phyloP scores from a whole-genome alignment of 2,113 vertebrate genomes.

The Corythaeola cristata region DNA sequence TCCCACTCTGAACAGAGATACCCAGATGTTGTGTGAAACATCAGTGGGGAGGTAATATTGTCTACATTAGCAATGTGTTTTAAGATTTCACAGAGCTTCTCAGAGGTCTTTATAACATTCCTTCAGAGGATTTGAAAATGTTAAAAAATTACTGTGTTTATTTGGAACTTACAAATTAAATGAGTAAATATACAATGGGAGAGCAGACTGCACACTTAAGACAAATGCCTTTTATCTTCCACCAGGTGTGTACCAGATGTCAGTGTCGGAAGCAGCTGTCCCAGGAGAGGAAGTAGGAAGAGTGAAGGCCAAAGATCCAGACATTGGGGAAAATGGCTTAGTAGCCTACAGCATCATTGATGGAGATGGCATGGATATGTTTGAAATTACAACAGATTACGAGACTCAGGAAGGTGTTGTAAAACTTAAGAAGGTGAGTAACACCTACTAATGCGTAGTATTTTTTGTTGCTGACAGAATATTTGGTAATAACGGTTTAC shows the following conservation, averaged over 20 bases:
- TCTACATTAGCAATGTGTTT: background rate
- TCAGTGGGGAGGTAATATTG: background rate
- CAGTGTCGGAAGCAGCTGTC: conserved; percentile 88
- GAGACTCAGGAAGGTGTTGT: conserved; percentile 94
- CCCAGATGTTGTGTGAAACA: background rate
- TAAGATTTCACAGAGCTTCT: background rate
- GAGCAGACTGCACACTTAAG: background rate
- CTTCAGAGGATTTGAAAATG: background rate
- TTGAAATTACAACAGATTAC: conserved; percentile 91
- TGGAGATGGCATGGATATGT: conserved; percentile 87
- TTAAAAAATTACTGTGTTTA: background rate
- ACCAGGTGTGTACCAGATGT: conserved; percentile 93
- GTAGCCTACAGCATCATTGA: conserved; percentile 91
- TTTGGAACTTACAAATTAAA: background rate
- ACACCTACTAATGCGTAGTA: background rate
- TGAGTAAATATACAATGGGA: background rate
- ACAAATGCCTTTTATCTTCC: background rate
- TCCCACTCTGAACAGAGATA: background rate
- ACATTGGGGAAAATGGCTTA: conserved; percentile 92
- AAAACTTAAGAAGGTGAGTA: conserved; percentile 92
- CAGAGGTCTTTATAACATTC: background rate
- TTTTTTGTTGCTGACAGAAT: background rate
- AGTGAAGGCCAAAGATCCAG: conserved; percentile 93
- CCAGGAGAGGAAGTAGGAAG: conserved; percentile 93
- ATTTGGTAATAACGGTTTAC: conserved; percentile 33